phyloP scores from a whole-genome alignment of 2,888 invertebrate genomes.

The Cremastobaeus sp. region DNA sequence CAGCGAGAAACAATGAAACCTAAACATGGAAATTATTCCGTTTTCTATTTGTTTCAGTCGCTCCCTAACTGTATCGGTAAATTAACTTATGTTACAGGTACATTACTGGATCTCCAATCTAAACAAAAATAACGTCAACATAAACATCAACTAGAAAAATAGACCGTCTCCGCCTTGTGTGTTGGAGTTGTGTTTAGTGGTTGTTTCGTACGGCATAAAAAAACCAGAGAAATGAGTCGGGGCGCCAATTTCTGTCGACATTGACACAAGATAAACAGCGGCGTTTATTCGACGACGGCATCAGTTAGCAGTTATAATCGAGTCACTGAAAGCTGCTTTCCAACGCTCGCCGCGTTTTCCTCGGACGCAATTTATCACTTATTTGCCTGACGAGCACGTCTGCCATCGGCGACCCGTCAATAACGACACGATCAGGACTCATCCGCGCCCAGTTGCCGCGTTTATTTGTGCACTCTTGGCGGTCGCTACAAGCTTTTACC shows the following conservation, averaged over 20 bases:
- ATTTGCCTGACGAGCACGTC: constrained; percentile 33
- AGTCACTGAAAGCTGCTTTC: constrained; percentile 43
- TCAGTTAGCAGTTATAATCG: constrained; percentile 46
- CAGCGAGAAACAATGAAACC: too few species aligned
- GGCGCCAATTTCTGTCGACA: constrained; percentile 39
- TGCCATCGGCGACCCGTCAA: constrained; percentile 29
- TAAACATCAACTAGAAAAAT: too few species aligned
- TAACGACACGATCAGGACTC: constrained; percentile 38
- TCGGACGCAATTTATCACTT: constrained; percentile 44
- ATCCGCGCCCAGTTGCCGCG: constrained; percentile 6
- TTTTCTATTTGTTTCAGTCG: too few species aligned
- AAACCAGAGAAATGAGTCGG: constrained; percentile 18
- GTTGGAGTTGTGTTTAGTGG: too few species aligned
- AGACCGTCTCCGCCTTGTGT: too few species aligned
- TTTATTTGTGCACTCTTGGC: constrained; percentile 31
- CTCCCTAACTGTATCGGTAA: too few species aligned
- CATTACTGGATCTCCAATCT: too few species aligned
- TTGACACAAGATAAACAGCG: constrained; percentile 45
- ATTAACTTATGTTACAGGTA: too few species aligned
- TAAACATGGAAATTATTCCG: too few species aligned
- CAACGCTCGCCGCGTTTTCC: constrained; percentile 14
- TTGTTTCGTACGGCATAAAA: too few species aligned
- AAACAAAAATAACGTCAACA: too few species aligned
- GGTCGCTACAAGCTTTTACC: constrained; percentile 7
- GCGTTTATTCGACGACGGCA: constrained; percentile 33